Percentiles rank a stretch among this genome's conserved stretches.
Evolutionary conservation across 2,888 invertebrate genomes (phyloP).

Genomic region (Lycaena phlaeas): DNA sequence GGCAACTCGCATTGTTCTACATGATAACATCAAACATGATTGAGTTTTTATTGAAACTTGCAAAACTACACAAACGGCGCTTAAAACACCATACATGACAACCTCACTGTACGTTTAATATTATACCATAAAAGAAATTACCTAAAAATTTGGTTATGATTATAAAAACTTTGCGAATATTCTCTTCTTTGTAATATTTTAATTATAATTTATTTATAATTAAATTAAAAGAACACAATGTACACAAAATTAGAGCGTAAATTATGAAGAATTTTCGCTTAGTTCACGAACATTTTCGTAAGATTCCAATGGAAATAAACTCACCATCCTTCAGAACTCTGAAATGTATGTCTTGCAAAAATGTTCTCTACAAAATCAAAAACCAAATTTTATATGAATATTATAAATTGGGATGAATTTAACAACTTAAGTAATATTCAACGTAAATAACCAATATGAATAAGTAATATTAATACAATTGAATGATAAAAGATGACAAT

Average conservation of each 20-base stretch:
- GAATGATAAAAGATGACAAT: conserved; percentile 8
- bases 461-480: conserved; percentile 5
- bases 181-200: conserved; percentile 23
- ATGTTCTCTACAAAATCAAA: conserved; percentile 31
- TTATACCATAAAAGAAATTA: conserved; percentile 11
- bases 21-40: not conserved
- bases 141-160: conserved; percentile 32
- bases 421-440: conserved; percentile 3
- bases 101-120: conserved; percentile 35
- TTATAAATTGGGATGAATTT: conserved; percentile 6
- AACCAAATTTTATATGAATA: conserved; percentile 8
- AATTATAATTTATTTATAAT: conserved; percentile 9
- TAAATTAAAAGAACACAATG: not conserved
- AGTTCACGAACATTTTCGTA: conserved; percentile 55
- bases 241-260: not conserved
- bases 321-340: conserved; percentile 67
- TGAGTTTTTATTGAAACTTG: not conserved
- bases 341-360: conserved; percentile 61
- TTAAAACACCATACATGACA: conserved; percentile 31
- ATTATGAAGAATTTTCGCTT: conserved; percentile 37
- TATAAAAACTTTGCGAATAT: conserved; percentile 43
- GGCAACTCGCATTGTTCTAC: not conserved
- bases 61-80: not conserved
- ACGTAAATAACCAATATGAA: conserved; percentile 2
- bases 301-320: conserved; percentile 40